Evolutionary conservation across 2,888 invertebrate genomes (phyloP).

Genomic region (Dynastes grantii): DNA sequence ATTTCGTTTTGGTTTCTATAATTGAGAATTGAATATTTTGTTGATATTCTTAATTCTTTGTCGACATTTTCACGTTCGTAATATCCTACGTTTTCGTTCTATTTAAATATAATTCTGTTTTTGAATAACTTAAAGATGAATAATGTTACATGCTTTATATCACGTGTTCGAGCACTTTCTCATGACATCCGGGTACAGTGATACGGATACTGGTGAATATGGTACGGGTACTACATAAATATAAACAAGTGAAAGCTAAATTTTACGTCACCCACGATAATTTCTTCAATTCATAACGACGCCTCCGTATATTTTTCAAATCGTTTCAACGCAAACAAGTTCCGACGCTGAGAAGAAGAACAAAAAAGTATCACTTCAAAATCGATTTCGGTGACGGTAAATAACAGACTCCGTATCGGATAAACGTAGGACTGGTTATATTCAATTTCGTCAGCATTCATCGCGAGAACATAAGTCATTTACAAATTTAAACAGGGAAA

Average conservation of each 20-base stretch:
- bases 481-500: constrained; percentile 26
- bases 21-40: too few species aligned
- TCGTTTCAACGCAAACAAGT: neutral
- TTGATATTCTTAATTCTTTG: too few species aligned
- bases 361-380: too few species aligned
- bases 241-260: constrained; percentile 57
- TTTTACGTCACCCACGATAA: constrained; percentile 51
- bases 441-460: constrained; percentile 6
- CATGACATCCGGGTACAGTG: constrained; percentile 57
- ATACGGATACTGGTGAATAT: constrained; percentile 54
- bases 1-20: too few species aligned
- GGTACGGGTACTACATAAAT: constrained; percentile 53
- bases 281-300: constrained; percentile 39
- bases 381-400: too few species aligned
- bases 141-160: constrained; percentile 28
- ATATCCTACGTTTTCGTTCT: neutral
- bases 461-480: constrained; percentile 6
- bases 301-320: neutral
- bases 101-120: neutral
- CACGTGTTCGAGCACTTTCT: constrained; percentile 56
- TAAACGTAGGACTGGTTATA: neutral
- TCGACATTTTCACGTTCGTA: neutral
- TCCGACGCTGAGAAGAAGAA: neutral
- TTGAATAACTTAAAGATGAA: constrained; percentile 20
- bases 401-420: neutral